Evolutionary conservation across 2,888 invertebrate species (phyloP), one percentile per base, ranked within the genome.

Genomic region (Chironomus riparius): DNA sequence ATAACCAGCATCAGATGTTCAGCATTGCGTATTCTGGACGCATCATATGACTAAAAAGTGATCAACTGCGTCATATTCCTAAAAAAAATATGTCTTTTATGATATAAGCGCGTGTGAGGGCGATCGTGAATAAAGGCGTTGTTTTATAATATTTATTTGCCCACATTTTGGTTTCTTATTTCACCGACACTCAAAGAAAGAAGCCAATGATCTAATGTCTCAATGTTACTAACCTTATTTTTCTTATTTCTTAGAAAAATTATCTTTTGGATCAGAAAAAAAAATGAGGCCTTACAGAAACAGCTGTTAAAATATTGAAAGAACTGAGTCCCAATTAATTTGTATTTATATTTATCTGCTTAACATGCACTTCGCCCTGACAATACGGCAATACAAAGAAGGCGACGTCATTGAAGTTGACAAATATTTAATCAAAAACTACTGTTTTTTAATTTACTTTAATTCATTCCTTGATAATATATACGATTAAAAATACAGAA

Each of bases 261-360:
- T 28, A 28, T 28, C 38, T 38, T 28, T 38, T 1, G 38, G 38
- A 38, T 38, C 2, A 10, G 38, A 38, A 10, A 38, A 6, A 28
- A 28, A 38, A 38, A 38, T 38, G 38, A 10, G 10, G 50, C n/a
- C 3, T 3, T 18, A 38, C 56, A 6, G 13, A 70, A 70, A 50
- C 70, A 72, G 72, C 72, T 72, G 72, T 62, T 72, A 62, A 72
- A 72, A 72, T 28, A 61, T 56, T 18, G 50, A 50, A 50, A 56
- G 1, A 56, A 56, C n/a, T 18, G 18, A 18, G 56, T 38, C 6
- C 56, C 56, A 56, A 56, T 56, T 38, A 38, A 38, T 38, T 38
- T 56, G 50, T 50, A 50, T 15, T 50, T 50, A n/a, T 50, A n/a
- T n/a, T n/a, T n/a, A n/a, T 13, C 50, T n/a, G 6, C 65, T 28